Evolutionary conservation across 2,797 vertebrate genomes (phyloP), one percentile per base, ranked within the genome.

Genomic region (Paratrypauchen microcephalus): DNA sequence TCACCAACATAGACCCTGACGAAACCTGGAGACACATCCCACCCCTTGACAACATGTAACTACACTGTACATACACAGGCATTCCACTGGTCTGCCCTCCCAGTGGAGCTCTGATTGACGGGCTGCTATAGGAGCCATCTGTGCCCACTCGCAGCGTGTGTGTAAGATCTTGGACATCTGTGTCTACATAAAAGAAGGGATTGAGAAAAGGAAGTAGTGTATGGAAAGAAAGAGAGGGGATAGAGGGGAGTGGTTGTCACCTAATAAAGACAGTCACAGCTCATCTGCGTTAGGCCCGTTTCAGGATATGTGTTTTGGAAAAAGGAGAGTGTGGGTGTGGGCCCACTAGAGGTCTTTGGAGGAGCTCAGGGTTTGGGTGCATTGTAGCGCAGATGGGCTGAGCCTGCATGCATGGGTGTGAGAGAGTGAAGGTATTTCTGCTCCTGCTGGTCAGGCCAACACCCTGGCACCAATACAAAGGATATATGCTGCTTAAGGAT

Each of bases 111-210:
- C 69, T 82, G 88, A 91, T 86, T 91, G 89, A 92, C 88, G 80
- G 86, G 79, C 86, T 85, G 86, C 85, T 92, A 89, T 92, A 90
- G 89, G 83, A 92, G 90, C 89, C 91, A 93, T 93, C 92, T 93
- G 91, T 78, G 86, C 82, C 82, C 80, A 78, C 82, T 89, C 86
- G 60, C 76, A 78, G 45, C 75, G 80, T 78, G 81, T 77, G 82
- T 78, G 81, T 76, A 87, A 83, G 86, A 87, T 82, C 83, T 83
- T 77, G 79, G 87, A 89, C 89, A 90, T 90, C 88, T 92, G 90
- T 81, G 90, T 88, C 87, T 81, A 85, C 83, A 88, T 84, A 78
- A 86, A 87, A 82, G 78, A 74, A 66, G 57, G 69, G 73, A 78
- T 23, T 74, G 83, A 80, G 58, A 77, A 77, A 70, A 82, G 63